Conservation (phyloP, 2,113 vertebrate genomes). For the Pimephales promelas region DNA sequence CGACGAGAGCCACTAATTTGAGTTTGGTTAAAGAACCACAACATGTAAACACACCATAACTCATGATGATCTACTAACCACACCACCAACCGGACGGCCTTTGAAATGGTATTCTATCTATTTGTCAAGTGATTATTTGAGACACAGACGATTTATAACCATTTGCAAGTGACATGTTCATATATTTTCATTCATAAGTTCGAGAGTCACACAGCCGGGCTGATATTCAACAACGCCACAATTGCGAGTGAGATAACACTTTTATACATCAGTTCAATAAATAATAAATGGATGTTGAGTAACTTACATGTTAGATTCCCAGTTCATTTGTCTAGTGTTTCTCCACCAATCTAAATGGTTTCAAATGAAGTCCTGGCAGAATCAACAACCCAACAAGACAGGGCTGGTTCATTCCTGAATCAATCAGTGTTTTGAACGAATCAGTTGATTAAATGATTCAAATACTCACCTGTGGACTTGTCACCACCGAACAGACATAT, state of each 20-base stretch:
- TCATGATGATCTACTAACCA: conserved; percentile 43
- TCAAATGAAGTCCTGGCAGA: neutral
- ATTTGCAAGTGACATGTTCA: neutral
- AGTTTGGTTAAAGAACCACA: conserved; percentile 58
- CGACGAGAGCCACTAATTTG: conserved; percentile 65
- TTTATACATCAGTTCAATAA: neutral
- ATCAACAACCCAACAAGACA: neutral
- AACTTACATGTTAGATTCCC: neutral
- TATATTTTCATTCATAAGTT: too few species aligned
- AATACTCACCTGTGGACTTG: neutral
- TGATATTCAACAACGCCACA: neutral
- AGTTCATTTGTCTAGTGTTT: neutral
- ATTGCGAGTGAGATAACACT: neutral
- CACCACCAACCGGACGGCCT: neutral
- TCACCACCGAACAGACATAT: neutral
- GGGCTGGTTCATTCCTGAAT: neutral
- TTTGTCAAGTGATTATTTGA: neutral
- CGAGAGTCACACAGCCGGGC: neutral
- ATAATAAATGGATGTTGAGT: neutral
- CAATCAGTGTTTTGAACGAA: neutral
- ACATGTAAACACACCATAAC: conserved; percentile 59
- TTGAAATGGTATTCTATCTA: neutral
- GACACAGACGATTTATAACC: neutral
- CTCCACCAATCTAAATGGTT: neutral
- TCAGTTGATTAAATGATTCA: neutral